These are phyloP conservation scores for Hemiscyllium ocellatum DNA, from an alignment of 2,113 vertebrate genomes.

Conservation along the genomic window DNA sequence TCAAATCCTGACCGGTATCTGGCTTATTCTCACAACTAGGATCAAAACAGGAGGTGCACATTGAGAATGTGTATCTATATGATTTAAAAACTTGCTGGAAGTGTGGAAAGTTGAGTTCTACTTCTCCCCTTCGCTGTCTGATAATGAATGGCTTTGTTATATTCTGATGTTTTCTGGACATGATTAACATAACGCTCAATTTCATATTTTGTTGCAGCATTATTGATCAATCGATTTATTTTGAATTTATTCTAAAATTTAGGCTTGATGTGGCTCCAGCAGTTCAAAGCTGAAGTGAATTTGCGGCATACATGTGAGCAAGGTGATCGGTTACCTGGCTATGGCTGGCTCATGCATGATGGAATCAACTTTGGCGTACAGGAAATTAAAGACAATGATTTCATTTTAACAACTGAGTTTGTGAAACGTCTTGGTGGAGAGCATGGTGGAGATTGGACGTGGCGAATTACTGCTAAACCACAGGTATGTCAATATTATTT, in stretches of 20 bases:
- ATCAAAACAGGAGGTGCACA: too few relatives aligned
- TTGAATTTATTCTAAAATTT: constrained; percentile 20
- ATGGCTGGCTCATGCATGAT: constrained; percentile 87
- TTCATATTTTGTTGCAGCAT: neutral
- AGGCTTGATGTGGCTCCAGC: constrained; percentile 92
- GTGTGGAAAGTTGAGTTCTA: too few relatives aligned
- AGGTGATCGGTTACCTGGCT: constrained; percentile 67
- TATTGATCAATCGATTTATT: neutral
- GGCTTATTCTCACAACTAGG: too few relatives aligned
- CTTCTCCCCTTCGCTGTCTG: too few relatives aligned
- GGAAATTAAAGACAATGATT: constrained; percentile 70
- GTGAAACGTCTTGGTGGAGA: constrained; percentile 76
- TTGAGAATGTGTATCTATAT: too few relatives aligned
- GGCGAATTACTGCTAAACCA: constrained; percentile 74
- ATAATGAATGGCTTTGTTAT: neutral
- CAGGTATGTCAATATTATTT: constrained; percentile 55
- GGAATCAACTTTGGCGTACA: constrained; percentile 78
- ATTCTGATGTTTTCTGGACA: neutral
- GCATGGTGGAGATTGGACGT: constrained; percentile 92
- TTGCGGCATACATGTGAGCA: constrained; percentile 86
- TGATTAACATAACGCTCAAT: too few relatives aligned
- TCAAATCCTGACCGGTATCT: too few relatives aligned
- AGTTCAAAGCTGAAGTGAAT: constrained; percentile 61
- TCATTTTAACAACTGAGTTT: constrained; percentile 76
- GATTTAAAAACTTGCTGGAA: too few relatives aligned